Conservation (phyloP, 2,113 vertebrate genomes). For the Cephalopholis sonnerati region DNA sequence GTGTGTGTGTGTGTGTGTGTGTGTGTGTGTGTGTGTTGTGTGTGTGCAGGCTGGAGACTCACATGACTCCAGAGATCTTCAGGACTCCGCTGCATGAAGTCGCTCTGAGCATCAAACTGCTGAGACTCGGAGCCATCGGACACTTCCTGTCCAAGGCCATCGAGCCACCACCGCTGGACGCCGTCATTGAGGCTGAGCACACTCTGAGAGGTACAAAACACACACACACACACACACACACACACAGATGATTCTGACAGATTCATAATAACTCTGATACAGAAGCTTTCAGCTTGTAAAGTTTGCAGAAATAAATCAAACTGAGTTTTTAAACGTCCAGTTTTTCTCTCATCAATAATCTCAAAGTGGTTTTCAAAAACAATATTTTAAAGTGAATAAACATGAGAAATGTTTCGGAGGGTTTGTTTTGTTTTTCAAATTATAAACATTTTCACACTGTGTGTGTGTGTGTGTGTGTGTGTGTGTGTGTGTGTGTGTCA, state of each 20-base stretch:
- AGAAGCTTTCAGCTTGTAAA: no score
- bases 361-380: no score
- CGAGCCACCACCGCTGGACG: conserved; percentile 96
- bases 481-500: conserved; percentile 54
- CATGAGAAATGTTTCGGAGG: no score
- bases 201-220: conserved; percentile 85
- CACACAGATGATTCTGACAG: no score
- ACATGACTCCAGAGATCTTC: conserved; percentile 97
- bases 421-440: no score
- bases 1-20: neutral
- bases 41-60: conserved; percentile 89
- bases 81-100: conserved; percentile 95
- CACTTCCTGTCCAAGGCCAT: conserved; percentile 97
- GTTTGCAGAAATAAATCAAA: no score
- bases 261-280: no score
- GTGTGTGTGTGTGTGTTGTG: neutral
- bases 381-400: no score
- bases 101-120: conserved; percentile 94
- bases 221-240: neutral
- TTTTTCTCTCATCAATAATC: no score
- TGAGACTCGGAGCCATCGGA: conserved; percentile 92
- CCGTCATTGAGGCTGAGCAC: conserved; percentile 96
- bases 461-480: neutral
- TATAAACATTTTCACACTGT: no score
- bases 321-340: no score